Percentiles rank a stretch among this genome's conserved stretches.
These are phyloP conservation scores for Scytalopus superciliaris DNA, from an alignment of 2,113 vertebrate genomes.

Conservation along the genomic window DNA sequence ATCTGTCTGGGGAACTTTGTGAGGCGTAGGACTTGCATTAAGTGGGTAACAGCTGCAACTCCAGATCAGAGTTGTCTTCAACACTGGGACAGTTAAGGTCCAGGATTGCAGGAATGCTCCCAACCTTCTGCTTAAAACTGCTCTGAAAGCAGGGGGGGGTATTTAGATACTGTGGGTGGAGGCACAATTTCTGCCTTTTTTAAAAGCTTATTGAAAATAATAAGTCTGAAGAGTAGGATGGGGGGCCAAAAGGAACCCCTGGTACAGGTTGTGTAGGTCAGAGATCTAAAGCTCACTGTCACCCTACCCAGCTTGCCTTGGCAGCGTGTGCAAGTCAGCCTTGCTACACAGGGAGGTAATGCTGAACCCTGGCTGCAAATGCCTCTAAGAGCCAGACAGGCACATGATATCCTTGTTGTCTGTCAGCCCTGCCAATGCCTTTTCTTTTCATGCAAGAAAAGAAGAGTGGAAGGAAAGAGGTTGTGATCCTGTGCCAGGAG, in stretches of 20 bases:
- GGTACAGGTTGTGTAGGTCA: background rate
- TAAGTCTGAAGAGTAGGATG: background rate
- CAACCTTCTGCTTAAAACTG: background rate
- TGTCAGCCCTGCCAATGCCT: background rate
- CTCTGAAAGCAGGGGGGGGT: background rate
- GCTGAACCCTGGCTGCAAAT: background rate
- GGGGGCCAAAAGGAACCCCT: background rate
- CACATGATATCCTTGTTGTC: accelerated
- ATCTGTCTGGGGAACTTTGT: background rate
- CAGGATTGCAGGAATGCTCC: background rate
- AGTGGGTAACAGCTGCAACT: background rate
- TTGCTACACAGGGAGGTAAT: background rate
- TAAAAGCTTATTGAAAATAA: background rate
- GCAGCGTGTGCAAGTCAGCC: background rate
- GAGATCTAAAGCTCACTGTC: background rate
- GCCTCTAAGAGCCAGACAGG: background rate
- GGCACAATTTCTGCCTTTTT: background rate
- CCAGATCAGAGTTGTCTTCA: background rate
- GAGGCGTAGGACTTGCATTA: background rate
- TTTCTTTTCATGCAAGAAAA: background rate
- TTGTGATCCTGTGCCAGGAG: background rate
- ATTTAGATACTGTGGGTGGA: background rate
- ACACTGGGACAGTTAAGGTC: accelerated
- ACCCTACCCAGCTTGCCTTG: background rate
- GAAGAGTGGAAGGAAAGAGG: background rate